phyloP scores from a whole-genome alignment of 2,888 invertebrate species.

The Erpobdella octoculata region DNA sequence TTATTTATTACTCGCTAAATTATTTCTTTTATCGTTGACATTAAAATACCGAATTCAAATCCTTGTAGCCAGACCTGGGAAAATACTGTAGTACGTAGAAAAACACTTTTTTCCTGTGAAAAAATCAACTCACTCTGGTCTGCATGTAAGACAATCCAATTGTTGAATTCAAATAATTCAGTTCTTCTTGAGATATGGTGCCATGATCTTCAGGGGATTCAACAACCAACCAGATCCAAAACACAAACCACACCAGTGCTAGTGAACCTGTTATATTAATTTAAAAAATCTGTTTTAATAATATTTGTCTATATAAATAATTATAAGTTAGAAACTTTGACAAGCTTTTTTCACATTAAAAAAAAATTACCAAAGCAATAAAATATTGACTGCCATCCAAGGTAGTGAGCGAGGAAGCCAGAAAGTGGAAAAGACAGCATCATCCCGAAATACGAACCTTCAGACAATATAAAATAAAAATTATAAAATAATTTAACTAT shows the following conservation, averaged over 20 bases:
- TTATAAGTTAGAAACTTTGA: not conserved
- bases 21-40: too few relatives aligned
- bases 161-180: conserved; percentile 50
- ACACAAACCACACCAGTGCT: conserved; percentile 63
- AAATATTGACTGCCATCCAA: conserved; percentile 53
- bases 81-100: too few relatives aligned
- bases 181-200: conserved; percentile 50
- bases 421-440: conserved; percentile 50
- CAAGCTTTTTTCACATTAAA: not conserved
- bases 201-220: conserved; percentile 52
- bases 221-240: conserved; percentile 50
- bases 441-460: conserved; percentile 51
- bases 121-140: too few relatives aligned
- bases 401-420: conserved; percentile 47
- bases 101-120: not conserved
- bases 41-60: too few relatives aligned
- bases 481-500: not conserved
- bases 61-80: too few relatives aligned
- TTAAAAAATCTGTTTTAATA: not conserved
- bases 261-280: conserved; percentile 42
- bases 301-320: not conserved
- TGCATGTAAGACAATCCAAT: conserved; percentile 49
- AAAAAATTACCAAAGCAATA: conserved; percentile 51
- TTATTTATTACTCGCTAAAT: too few relatives aligned
- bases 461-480: not conserved